A percentile compares a stretch with the other conserved stretches of the same genome.
These are phyloP conservation scores for Marisa cornuarietis DNA, from an alignment of 1,140 invertebrate genomes.

Conservation along the genomic window DNA sequence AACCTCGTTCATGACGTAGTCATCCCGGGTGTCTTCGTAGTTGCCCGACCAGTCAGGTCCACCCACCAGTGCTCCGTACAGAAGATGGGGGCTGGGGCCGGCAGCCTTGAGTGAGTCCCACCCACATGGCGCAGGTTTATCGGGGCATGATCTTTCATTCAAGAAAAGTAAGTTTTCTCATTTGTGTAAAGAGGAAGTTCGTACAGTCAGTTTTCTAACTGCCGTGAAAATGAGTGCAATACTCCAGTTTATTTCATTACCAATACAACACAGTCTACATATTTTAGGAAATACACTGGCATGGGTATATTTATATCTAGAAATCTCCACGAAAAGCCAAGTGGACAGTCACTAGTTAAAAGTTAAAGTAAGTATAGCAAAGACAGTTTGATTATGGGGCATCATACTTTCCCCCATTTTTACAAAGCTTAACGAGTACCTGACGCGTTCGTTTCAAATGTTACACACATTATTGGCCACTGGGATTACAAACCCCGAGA, in stretches of 20 bases:
- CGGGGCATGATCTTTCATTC: slow-evolving; percentile 46
- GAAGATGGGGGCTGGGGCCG: slow-evolving; percentile 48
- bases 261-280: no score
- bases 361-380: neutral
- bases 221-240: no score
- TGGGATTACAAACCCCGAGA: no score
- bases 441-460: neutral
- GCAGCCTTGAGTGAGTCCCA: neutral
- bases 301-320: slow-evolving; percentile 3
- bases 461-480: no score
- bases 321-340: neutral
- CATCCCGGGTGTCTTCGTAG: slow-evolving; percentile 60
- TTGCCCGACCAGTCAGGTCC: slow-evolving; percentile 62
- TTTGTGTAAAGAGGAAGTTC: no score
- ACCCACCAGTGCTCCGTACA: slow-evolving; percentile 66
- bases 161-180: no score
- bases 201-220: no score
- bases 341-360: neutral
- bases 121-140: slow-evolving; percentile 46
- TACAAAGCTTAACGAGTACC: neutral
- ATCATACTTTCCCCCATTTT: no score
- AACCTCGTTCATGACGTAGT: slow-evolving; percentile 65
- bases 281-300: neutral
- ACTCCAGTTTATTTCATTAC: no score
- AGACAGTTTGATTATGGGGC: no score